These are phyloP conservation scores for Graptemys geographica DNA, from an alignment of 2,797 vertebrate species.

Conservation along the genomic window DNA sequence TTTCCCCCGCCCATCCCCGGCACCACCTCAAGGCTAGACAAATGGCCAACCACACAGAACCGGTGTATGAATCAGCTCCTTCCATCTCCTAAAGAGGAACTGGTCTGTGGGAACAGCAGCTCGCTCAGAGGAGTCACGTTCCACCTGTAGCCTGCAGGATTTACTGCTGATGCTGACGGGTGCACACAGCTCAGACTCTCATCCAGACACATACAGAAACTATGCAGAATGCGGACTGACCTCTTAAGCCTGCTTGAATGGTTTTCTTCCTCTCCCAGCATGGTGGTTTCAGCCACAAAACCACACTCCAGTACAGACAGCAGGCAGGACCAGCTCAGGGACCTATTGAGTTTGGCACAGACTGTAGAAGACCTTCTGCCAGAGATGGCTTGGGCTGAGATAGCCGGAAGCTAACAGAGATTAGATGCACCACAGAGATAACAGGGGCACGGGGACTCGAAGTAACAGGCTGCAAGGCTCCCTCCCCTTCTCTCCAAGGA, in stretches of 20 bases:
- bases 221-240: not conserved
- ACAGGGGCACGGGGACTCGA: not conserved
- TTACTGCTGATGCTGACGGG: not conserved
- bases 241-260: not conserved
- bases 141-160: constrained; percentile 25
- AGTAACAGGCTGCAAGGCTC: not conserved
- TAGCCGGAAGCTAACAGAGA: not conserved
- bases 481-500: not conserved
- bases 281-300: not conserved
- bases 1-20: not conserved
- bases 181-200: not conserved
- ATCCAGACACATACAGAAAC: constrained; percentile 27
- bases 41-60: not conserved
- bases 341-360: not conserved
- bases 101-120: not conserved
- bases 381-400: not conserved
- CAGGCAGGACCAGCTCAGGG: not conserved
- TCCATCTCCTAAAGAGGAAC: not conserved
- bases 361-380: not conserved
- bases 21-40: not conserved
- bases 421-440: not conserved
- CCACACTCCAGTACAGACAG: not conserved
- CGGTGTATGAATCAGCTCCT: not conserved
- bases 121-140: not conserved
- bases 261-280: not conserved